phyloP scores from a whole-genome alignment of 2,113 vertebrate species.

The Ascaphus truei region DNA sequence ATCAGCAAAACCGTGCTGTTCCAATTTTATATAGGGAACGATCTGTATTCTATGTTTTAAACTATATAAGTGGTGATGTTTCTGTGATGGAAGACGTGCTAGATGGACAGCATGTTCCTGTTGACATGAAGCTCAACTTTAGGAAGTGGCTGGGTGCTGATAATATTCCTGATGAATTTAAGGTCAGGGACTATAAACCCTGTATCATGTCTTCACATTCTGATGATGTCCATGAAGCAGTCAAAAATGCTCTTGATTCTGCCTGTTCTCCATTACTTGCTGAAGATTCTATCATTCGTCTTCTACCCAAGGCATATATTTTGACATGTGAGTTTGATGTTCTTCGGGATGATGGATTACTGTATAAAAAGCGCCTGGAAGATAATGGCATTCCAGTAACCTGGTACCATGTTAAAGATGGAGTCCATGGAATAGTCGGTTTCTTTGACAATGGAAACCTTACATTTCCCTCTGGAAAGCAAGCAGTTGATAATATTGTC shows the following conservation, averaged over 20 bases:
- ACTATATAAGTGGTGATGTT: slow-evolving; percentile 57
- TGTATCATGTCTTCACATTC: slow-evolving; percentile 37
- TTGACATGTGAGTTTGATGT: slow-evolving; percentile 80
- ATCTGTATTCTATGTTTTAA: slow-evolving; percentile 50
- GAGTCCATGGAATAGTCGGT: slow-evolving; percentile 72
- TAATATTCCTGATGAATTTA: slow-evolving; percentile 65
- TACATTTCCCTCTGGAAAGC: slow-evolving; percentile 57
- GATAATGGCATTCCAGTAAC: slow-evolving; percentile 63
- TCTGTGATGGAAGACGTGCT: slow-evolving; percentile 52
- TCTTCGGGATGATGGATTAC: slow-evolving; percentile 69
- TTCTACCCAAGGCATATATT: slow-evolving; percentile 65
- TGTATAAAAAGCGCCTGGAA: slow-evolving; percentile 76
- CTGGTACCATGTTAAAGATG: slow-evolving; percentile 67
- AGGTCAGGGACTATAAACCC: slow-evolving; percentile 43
- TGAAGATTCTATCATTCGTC: slow-evolving; percentile 50
- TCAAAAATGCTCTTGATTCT: slow-evolving; percentile 46
- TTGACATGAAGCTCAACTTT: slow-evolving; percentile 56
- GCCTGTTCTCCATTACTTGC: slow-evolving; percentile 63
- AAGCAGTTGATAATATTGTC: slow-evolving; percentile 54
- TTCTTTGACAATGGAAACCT: slow-evolving; percentile 56
- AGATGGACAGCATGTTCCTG: slow-evolving; percentile 62
- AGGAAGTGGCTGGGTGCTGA: slow-evolving; percentile 65
- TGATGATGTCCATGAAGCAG: slow-evolving; percentile 49
- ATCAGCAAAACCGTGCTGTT: slow-evolving; percentile 68
- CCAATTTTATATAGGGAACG: slow-evolving; percentile 61